Percentiles rank a stretch among this genome's conserved stretches.
These are phyloP conservation scores for Stichopus chloronotus DNA, from an alignment of 35 echinoderm and acorn worm species.

Conservation along the genomic window DNA sequence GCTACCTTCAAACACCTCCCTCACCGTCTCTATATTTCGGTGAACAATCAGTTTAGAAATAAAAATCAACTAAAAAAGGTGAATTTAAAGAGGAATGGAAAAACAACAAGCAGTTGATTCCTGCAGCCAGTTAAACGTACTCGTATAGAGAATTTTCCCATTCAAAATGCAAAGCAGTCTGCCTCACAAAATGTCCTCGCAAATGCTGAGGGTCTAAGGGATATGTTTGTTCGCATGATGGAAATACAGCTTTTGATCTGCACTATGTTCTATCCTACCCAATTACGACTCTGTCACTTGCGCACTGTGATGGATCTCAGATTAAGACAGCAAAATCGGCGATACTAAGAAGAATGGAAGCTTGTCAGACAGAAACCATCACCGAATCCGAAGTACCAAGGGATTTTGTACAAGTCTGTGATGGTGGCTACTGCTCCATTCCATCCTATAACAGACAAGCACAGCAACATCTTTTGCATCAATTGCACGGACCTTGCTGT, in stretches of 20 bases:
- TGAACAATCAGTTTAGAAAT: too few relatives aligned
- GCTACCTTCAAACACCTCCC: too few relatives aligned
- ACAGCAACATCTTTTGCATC: slow-evolving; percentile 3
- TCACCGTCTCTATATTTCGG: too few relatives aligned
- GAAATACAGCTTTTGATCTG: slow-evolving; percentile 75
- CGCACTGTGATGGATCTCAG: slow-evolving; percentile 59
- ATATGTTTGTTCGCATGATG: slow-evolving; percentile 68
- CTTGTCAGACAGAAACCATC: slow-evolving; percentile 26
- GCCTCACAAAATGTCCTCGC: slow-evolving; percentile 12
- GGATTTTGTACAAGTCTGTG: neutral
- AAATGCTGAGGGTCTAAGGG: slow-evolving; percentile 69
- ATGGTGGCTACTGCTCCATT: slow-evolving; percentile 53
- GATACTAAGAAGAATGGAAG: slow-evolving; percentile 33
- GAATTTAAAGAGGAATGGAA: slow-evolving; percentile 50
- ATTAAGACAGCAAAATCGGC: slow-evolving; percentile 27
- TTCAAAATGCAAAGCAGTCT: slow-evolving; percentile 42
- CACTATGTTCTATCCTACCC: slow-evolving; percentile 58
- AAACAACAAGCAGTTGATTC: slow-evolving; percentile 51
- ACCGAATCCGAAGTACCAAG: neutral
- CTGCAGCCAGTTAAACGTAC: slow-evolving; percentile 63
- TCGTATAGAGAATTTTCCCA: slow-evolving; percentile 63
- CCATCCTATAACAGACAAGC: slow-evolving; percentile 47
- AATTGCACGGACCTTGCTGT: slow-evolving; percentile 55
- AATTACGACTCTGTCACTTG: slow-evolving; percentile 71
- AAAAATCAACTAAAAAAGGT: too few relatives aligned